A percentile compares a stretch with the other conserved stretches of the same genome.
phyloP scores from a whole-genome alignment of 2,888 invertebrate genomes.

The Yponomeuta cagnagella region DNA sequence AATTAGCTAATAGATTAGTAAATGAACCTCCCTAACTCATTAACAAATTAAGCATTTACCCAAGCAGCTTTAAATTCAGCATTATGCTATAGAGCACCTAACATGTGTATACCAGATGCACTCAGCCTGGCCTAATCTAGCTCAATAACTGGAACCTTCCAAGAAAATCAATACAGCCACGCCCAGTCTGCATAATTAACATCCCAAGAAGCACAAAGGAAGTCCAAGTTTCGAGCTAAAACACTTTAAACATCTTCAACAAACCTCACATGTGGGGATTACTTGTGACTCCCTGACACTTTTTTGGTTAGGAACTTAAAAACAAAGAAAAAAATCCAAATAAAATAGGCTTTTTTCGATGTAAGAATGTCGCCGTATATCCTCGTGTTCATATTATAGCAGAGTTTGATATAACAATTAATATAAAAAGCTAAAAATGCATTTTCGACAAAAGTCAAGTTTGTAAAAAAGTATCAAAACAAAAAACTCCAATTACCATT shows the following conservation, averaged over 20 bases:
- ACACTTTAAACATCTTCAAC: constrained; percentile 34
- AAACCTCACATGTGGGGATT: constrained; percentile 48
- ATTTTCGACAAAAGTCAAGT: constrained; percentile 55
- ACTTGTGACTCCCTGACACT: constrained; percentile 40
- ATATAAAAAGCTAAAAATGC: constrained; percentile 43
- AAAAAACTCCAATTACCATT: constrained; percentile 77
- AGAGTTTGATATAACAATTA: constrained; percentile 14
- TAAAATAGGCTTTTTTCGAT: constrained; percentile 37
- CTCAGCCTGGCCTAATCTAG: constrained; percentile 50
- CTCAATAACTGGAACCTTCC: constrained; percentile 69
- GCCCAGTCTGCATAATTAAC: constrained; percentile 73
- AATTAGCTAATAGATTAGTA: neutral
- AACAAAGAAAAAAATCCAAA: constrained; percentile 64
- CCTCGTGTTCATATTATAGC: neutral
- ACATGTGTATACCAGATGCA: constrained; percentile 6
- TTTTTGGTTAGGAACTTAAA: constrained; percentile 72
- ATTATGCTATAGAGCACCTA: neutral
- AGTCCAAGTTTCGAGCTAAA: constrained; percentile 39
- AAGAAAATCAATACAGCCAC: constrained; percentile 77
- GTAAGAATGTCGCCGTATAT: neutral
- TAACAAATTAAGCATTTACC: neutral
- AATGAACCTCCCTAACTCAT: neutral
- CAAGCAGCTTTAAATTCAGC: neutral
- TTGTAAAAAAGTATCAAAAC: constrained; percentile 76
- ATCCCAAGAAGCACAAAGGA: constrained; percentile 36